Base-by-base conservation (phyloP, 1,140 invertebrate species). In the Nymphalis io region DNA sequence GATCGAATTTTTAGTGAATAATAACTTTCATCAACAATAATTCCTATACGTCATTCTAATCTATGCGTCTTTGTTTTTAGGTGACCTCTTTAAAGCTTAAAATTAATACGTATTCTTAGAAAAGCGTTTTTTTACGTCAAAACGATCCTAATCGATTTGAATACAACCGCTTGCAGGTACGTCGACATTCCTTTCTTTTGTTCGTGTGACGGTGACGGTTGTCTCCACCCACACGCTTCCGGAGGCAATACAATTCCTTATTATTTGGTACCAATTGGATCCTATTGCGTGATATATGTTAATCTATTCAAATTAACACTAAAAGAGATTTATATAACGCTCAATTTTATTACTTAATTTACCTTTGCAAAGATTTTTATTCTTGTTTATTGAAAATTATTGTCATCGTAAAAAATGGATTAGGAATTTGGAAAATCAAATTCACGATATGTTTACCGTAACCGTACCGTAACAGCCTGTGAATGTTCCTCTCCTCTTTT, bases 131-230 rank as follows among this genome's bases (percentile, higher is more conserved):
- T 71, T 74, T 60, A n/a, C 16, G 3, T 60, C 60, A 60, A 39
- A 68, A 40, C 20, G 70, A 75, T 66, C 39, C 55, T 59, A 68
- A 72, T 75, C 66, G 62, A 23, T 68, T 27, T 39, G 60, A 68
- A 65, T 51, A 63, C 39, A 59, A 68, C 57, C 12, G 23, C 15
- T 55, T 64, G 51, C 58, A 66, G 58, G 58, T 66, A 61, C 18
- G 53, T 63, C 79, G 77, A 80, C 85, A 85, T 85, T 85, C 83
- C 74, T 73, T 70, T 55, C 72, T 73, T 83, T 84, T 87, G 84
- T 84, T 78, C 65, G 70, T 51, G 66, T 39, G 69, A 53, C 62
- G 42, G 58, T 60, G 60, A 60, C 55, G 71, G 21, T 74, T 72
- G 73, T 71, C 71, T 61, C 73, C 73, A 55, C 85, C 85, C 77